Base-by-base conservation (phyloP, 2,113 vertebrate genomes). In the Notarius lentiginosus region DNA sequence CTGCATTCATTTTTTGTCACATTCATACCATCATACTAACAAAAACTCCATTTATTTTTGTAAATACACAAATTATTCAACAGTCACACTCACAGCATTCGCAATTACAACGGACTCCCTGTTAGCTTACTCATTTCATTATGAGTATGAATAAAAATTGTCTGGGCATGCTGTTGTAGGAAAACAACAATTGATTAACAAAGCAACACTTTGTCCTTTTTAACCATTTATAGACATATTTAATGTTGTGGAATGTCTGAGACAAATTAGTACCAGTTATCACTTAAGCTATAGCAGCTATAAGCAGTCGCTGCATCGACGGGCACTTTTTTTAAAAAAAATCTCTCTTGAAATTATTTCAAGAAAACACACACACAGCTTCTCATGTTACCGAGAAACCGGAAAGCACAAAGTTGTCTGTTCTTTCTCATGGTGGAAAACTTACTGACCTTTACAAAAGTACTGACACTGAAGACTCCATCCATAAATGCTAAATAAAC, bases 391-490 rank as follows among this genome's bases (percentile, higher is more conserved):
- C 17, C 56, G n/a, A 77, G 6, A 53, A 51, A 77, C 49, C 7
- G 8, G 12, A 14, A 76, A 79, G 24, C 24, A 56, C 51, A 56
- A 49, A 49, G 15, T 41, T 30, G 1, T 75, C 24, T 27, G 0
- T 60, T 20, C 30, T 41, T 41, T 61, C 10, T 18, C 79, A 80
- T 80, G 18, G 12, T 60, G 30, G 30, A 80, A 60, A 80, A 41
- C 53, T 18, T 79, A 30, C 76, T 79, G 76, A 79, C 76, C 76
- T 79, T 79, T 79, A 34, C 1, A 10, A 41, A 79, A 79, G 53
- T 11, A 15, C 53, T 79, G 77, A 20, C 51, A 2, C 12, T 15
- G 4, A 27, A 79, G 53, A 20, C 27, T 34, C 55, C 55, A 34
- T 34, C 1, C 27, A 58, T 60, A 34, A 79, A 79, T 73, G 18